phyloP scores from a whole-genome alignment of 2,797 vertebrate species.

The Heterohyrax brucei region DNA sequence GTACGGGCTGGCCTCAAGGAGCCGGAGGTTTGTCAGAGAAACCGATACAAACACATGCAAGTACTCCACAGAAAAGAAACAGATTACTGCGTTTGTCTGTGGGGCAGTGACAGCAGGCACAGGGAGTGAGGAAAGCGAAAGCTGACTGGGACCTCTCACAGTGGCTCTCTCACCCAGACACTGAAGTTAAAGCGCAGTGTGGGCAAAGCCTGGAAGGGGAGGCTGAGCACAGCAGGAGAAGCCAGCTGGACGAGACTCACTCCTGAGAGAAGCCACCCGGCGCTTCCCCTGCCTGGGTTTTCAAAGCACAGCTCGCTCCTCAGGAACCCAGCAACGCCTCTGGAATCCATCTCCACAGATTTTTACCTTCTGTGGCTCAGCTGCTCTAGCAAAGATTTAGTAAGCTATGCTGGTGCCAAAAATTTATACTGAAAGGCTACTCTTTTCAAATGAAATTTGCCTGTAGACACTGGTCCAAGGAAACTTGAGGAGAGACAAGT shows the following conservation, averaged over 20 bases:
- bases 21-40: neutral
- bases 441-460: constrained; percentile 57
- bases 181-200: neutral
- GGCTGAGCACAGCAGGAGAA: neutral
- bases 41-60: neutral
- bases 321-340: neutral
- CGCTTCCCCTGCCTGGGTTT: neutral
- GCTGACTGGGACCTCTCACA: neutral
- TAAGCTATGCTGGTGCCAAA: neutral
- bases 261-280: neutral
- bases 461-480: neutral
- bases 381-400: neutral
- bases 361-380: neutral
- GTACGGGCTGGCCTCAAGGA: neutral
- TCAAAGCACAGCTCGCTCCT: neutral
- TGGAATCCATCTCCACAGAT: neutral
- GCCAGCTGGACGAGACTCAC: neutral
- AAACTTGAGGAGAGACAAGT: constrained; percentile 26
- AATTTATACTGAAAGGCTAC: neutral
- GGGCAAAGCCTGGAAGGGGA: neutral
- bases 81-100: neutral
- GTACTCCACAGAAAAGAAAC: neutral
- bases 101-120: neutral
- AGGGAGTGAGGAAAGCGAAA: neutral
- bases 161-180: neutral